These are phyloP conservation scores for Nannobrachium achirus DNA, from an alignment of 2,113 vertebrate species.

Conservation along the genomic window DNA sequence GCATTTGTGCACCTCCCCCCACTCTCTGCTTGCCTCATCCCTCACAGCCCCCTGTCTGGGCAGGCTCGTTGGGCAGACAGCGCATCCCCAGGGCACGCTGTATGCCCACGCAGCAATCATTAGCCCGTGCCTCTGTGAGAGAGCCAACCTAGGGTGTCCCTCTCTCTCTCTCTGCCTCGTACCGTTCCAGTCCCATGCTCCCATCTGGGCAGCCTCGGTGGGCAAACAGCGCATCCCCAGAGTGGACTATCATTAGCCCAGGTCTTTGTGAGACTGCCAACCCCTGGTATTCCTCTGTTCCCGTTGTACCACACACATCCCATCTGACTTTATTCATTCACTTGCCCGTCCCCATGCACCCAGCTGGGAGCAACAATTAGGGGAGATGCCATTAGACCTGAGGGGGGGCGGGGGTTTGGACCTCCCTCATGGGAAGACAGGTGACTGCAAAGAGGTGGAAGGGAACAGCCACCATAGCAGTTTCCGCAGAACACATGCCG, in stretches of 20 bases:
- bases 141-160: conserved; percentile 19
- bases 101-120: conserved; percentile 53
- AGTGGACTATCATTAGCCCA: too few species aligned
- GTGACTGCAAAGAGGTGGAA: not conserved
- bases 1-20: conserved; percentile 29
- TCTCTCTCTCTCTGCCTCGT: not conserved
- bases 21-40: not conserved
- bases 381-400: conserved; percentile 49
- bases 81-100: conserved; percentile 32
- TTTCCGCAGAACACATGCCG: too few species aligned
- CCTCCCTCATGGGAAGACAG: conserved; percentile 44
- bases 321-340: conserved; percentile 23
- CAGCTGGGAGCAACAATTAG: conserved; percentile 73
- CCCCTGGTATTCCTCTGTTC: not conserved
- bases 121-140: conserved; percentile 46
- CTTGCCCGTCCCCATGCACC: conserved; percentile 28
- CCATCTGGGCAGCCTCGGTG: not conserved
- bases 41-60: not conserved
- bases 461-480: not conserved
- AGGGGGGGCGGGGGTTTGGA: conserved; percentile 39
- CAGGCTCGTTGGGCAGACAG: not conserved
- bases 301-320: conserved; percentile 8
- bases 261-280: not conserved
- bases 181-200: not conserved
- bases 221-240: too few species aligned